Evolutionary conservation across 1,140 invertebrate genomes (phyloP).

Genomic region (Camponotus vicinus): DNA sequence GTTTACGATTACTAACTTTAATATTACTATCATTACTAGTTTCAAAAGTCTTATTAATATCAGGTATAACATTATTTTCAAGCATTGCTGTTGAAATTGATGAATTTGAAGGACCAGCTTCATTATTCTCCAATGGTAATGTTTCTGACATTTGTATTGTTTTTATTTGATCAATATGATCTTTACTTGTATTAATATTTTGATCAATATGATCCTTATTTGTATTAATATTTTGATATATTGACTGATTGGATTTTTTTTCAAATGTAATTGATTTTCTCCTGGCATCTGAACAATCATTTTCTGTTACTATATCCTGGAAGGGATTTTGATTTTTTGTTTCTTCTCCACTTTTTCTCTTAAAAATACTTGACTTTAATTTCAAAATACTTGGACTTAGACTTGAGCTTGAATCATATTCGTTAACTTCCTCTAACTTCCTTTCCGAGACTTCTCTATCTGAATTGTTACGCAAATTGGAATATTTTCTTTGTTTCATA

Average conservation of each 20-base stretch:
- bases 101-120: neutral
- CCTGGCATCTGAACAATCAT: no score
- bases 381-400: constrained; percentile 21
- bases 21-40: neutral
- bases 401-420: neutral
- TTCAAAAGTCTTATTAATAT: neutral
- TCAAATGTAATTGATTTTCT: neutral
- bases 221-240: neutral
- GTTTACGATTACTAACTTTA: neutral
- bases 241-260: neutral
- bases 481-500: neutral
- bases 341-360: neutral
- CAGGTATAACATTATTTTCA: neutral
- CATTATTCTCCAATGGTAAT: neutral
- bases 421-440: neutral
- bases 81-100: neutral
- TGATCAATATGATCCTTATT: neutral
- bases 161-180: neutral
- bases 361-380: constrained; percentile 46
- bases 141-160: neutral
- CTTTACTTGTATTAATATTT: neutral
- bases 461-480: neutral
- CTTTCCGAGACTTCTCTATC: neutral
- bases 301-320: neutral
- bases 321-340: constrained; percentile 4